These are phyloP conservation scores for Bombylius major DNA, from an alignment of 2,888 invertebrate genomes.

Conservation along the genomic window DNA sequence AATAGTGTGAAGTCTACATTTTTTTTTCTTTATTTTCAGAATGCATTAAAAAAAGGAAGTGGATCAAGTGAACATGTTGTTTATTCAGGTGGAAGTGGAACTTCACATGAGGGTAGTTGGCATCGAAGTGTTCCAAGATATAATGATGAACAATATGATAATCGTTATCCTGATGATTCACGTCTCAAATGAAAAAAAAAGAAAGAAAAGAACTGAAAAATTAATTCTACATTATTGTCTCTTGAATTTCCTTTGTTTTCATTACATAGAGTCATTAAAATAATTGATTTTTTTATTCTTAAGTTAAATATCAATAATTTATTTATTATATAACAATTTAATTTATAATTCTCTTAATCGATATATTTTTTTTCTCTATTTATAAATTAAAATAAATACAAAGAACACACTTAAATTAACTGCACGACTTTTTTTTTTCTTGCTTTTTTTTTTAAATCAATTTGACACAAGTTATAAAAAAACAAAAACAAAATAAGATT, in stretches of 20 bases:
- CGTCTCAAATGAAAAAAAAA: background rate
- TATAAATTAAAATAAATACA: too few relatives aligned
- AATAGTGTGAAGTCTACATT: background rate
- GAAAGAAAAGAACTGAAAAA: background rate
- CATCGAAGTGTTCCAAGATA: slow-evolving; percentile 25
- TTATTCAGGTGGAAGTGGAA: slow-evolving; percentile 31
- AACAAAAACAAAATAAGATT: too few relatives aligned
- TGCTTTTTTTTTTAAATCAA: too few relatives aligned
- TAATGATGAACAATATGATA: background rate
- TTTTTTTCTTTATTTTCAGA: slow-evolving; percentile 25
- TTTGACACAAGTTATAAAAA: too few relatives aligned
- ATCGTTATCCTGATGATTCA: background rate
- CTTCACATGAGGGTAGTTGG: slow-evolving; percentile 32
- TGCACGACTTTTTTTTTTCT: too few relatives aligned
- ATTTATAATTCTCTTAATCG: too few relatives aligned
- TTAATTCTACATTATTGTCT: background rate
- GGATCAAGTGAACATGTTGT: slow-evolving; percentile 44
- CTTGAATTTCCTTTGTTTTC: too few relatives aligned
- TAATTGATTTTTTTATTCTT: background rate
- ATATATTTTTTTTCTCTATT: too few relatives aligned
- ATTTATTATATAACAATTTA: too few relatives aligned
- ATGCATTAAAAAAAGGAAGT: slow-evolving; percentile 49
- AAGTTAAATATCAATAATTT: background rate
- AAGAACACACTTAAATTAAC: too few relatives aligned
- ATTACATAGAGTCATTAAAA: too few relatives aligned